Evolutionary conservation across 2,888 invertebrate species (phyloP).

Genomic region (Limnephilus rhombicus): DNA sequence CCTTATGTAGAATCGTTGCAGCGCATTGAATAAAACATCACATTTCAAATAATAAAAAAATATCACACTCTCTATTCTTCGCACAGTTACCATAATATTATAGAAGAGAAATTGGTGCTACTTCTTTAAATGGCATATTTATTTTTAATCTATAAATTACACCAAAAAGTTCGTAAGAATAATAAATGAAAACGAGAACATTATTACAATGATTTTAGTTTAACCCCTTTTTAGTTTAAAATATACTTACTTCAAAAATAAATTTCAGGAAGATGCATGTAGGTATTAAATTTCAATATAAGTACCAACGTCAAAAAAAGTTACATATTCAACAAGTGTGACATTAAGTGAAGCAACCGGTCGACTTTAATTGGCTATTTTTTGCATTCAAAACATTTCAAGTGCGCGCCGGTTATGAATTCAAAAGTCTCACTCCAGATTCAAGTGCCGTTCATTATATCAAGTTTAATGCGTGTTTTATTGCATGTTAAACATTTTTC

Average conservation of each 20-base stretch:
- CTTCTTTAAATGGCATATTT: too few species aligned
- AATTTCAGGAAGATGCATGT: not conserved
- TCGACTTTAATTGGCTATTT: constrained; percentile 6
- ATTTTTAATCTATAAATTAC: too few species aligned
- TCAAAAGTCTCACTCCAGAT: not conserved
- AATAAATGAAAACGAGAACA: too few species aligned
- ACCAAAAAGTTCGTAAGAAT: too few species aligned
- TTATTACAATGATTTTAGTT: too few species aligned
- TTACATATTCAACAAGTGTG: not conserved
- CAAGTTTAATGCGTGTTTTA: constrained; percentile 21
- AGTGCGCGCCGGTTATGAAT: not conserved
- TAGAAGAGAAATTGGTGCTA: too few species aligned
- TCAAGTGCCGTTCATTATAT: not conserved
- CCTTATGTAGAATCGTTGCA: not conserved
- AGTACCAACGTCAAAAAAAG: not conserved
- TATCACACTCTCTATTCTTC: not conserved
- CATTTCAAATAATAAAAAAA: not conserved
- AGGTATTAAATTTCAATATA: not conserved
- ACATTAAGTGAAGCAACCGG: not conserved
- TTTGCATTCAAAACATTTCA: not conserved
- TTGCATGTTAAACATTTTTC: not conserved
- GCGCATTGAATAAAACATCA: not conserved
- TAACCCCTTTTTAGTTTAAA: too few species aligned
- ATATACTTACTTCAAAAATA: too few species aligned
- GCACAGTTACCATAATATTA: not conserved